Percentiles rank a stretch among this genome's conserved stretches.
These are phyloP conservation scores for Drosophila equinoxialis DNA, from an alignment of 1,140 invertebrate species.

Conservation along the genomic window DNA sequence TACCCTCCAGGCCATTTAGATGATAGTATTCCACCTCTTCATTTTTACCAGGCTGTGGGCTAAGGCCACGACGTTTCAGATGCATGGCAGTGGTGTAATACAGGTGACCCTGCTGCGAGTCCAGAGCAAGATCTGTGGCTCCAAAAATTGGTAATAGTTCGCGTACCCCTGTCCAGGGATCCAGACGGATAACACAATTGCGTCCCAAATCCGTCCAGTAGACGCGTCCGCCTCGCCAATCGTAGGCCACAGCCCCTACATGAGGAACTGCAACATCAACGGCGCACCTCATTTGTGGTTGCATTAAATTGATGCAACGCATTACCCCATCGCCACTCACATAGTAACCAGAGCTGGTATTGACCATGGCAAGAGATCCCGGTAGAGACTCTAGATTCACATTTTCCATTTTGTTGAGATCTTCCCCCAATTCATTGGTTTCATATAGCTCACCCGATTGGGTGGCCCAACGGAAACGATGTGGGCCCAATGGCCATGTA, in stretches of 20 bases:
- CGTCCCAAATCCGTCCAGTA: conserved; percentile 89
- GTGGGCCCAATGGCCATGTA: conserved; percentile 85
- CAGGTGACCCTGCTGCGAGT: conserved; percentile 91
- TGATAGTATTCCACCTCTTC: conserved; percentile 60
- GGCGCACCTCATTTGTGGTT: conserved; percentile 46
- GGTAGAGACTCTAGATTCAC: conserved; percentile 21
- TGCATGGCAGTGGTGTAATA: conserved; percentile 94
- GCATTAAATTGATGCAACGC: conserved; percentile 58
- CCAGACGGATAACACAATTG: conserved; percentile 61
- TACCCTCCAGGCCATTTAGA: conserved; percentile 51
- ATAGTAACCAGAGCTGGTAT: conserved; percentile 63
- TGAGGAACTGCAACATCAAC: conserved; percentile 24
- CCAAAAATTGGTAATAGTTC: conserved; percentile 67
- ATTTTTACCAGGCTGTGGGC: conserved; percentile 85
- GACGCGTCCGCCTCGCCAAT: conserved; percentile 93
- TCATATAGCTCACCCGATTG: conserved; percentile 87
- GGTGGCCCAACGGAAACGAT: conserved; percentile 87
- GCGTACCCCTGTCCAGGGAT: conserved; percentile 51
- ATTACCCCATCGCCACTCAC: conserved; percentile 33
- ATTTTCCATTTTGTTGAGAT: conserved; percentile 76
- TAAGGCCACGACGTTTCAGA: conserved; percentile 90
- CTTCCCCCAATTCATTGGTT: conserved; percentile 90
- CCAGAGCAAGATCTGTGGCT: conserved; percentile 89
- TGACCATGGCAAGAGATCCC: conserved; percentile 51
- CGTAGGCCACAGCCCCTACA: conserved; percentile 91